Evolutionary conservation across 2,888 invertebrate species (phyloP), one percentile per base, ranked within the genome.

Genomic region (Acleris literana): DNA sequence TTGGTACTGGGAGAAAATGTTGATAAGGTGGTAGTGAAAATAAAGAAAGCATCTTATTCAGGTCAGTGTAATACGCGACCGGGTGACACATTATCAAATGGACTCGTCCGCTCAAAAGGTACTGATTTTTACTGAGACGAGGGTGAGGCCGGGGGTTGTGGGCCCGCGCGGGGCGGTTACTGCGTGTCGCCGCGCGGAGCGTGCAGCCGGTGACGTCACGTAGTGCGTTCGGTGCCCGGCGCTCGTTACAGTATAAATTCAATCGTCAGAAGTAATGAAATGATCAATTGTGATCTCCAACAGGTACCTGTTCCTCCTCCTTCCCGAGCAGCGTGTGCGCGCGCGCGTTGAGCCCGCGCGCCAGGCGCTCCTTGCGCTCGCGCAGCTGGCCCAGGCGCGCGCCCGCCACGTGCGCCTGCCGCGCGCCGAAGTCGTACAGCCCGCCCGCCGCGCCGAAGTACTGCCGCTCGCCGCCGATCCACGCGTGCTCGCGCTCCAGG

Each of bases 241-340:
- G 22, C 22, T 3, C 22, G 22, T 22, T 22, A 3, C 5, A 25
- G 25, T 25, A 25, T 25, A 25, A 25, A 25, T 5, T 5, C 5
- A 5, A 25, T 25, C 25, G 25, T 25, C 1, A 5, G 5, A 1
- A 22, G 2, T 20, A 20, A 20, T 20, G 20, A 20, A n/a, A 2
- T 20, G 20, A 95, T 1, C 20, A 20, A 20, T 20, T 20, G 20
- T 20, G 20, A 20, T 20, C n/a, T n/a, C n/a, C n/a, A n/a, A n/a
- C n/a, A n/a, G n/a, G n/a, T n/a, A n/a, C 95, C 93, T 95, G 95
- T 79, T 97, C 97, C 88, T 98, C 98, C 81, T 97, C 97, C 77
- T 96, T 96, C 62, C 95, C 96, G 63, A 98, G 93, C 87, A 97
- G 94, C 82, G 95, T 96, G 93, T 98, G 97, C 1, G 98, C 98